Evolutionary conservation across 2,113 vertebrate species (phyloP).

Genomic region (Siniperca knerii): DNA sequence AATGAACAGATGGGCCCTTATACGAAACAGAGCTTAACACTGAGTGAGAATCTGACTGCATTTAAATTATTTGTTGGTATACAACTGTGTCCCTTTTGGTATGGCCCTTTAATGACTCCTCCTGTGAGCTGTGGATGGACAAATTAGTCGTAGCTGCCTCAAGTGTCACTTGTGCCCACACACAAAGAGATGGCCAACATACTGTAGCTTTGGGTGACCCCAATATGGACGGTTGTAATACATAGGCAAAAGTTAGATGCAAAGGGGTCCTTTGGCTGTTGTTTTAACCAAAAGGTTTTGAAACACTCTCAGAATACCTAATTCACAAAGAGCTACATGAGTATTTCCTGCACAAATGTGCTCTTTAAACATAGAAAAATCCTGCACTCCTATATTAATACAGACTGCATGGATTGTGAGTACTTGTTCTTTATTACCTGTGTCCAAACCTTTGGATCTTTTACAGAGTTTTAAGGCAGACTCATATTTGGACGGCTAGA

Average conservation of each 20-base stretch:
- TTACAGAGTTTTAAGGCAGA: constrained; percentile 72
- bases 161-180: constrained; percentile 25
- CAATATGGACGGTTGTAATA: constrained; percentile 56
- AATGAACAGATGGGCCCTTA: background rate
- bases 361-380: constrained; percentile 8
- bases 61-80: constrained; percentile 15
- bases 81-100: constrained; percentile 49
- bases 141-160: constrained; percentile 64
- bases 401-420: constrained; percentile 27
- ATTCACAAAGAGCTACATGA: constrained; percentile 27
- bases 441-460: constrained; percentile 52
- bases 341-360: constrained; percentile 21
- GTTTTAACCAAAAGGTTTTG: constrained; percentile 21
- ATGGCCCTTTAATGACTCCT: constrained; percentile 4
- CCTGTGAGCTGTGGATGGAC: constrained; percentile 40
- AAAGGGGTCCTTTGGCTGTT: constrained; percentile 37
- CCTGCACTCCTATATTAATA: constrained; percentile 18
- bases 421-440: constrained; percentile 30
- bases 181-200: constrained; percentile 20
- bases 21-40: background rate
- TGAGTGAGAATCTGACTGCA: constrained; percentile 8
- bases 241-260: constrained; percentile 11
- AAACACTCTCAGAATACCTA: constrained; percentile 18
- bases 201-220: constrained; percentile 23
- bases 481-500: constrained; percentile 68